Base-by-base conservation (phyloP, 30 jellyfish, hydroid and myxozoan genomes). In the Aurelia coerulea region DNA sequence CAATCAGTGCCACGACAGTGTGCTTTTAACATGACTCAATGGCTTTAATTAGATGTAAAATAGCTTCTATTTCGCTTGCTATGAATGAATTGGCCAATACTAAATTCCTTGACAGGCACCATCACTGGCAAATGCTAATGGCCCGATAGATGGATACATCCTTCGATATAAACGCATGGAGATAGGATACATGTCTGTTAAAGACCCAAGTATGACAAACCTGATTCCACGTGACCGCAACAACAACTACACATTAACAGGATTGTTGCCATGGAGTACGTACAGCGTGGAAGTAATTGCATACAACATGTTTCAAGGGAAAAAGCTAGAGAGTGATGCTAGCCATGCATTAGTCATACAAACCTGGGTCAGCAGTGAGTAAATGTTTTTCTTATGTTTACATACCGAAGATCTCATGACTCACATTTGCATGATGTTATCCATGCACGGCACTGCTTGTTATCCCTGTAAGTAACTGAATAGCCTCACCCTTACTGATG, bases 211-310 rank as follows among this genome's bases (percentile, higher is more conserved):
- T 39, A 73, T 31, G 86, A 58, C 50, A 11, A 68, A 50, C 8
- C 12, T 31, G 49, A 63, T 84, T 15, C 62, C 93, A n/a, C 83
- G 78, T 56, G 85, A 63, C 41, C 65, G 58, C 41, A 62, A 66
- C 58, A 23, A 34, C 67, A 59, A 60, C 52, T 65, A 77, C 81
- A 76, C 78, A 7, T 34, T 88, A 52, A 41, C 46, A 9, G 89
- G 89, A 29, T 60, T 91, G 76, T 58, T 79, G 49, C 97, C 97
- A 4, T 91, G 97, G 97, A 73, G 97, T 39, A 65, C 83, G n/a
- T 91, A 91, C 74, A 79, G 56, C 37, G 86, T 91, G 8, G 87
- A 79, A 29, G 92, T 91, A 10, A 63, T 67, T 5, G 97, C 96
- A 11, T 84, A 73, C 82, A 91, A 91, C 67, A 72, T 72, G 89